These are phyloP conservation scores for Xenentodon cancila DNA, from an alignment of 2,797 vertebrate species.

Conservation along the genomic window DNA sequence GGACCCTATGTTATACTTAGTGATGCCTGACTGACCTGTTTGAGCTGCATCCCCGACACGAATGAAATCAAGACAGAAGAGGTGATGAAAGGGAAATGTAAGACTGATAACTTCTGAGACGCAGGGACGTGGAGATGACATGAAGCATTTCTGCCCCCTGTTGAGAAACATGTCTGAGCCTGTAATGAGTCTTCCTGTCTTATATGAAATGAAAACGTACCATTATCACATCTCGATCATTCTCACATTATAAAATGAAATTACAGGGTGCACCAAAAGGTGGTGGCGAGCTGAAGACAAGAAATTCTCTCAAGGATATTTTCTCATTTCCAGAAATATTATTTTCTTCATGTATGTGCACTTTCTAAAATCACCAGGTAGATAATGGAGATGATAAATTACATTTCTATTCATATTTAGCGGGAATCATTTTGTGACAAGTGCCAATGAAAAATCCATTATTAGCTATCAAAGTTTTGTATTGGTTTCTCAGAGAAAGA, in stretches of 20 bases:
- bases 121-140: conserved; percentile 47
- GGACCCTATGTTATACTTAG: conserved; percentile 31
- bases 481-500: conserved; percentile 35
- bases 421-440: conserved; percentile 28
- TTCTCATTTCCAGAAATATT: conserved; percentile 57
- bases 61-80: conserved; percentile 56
- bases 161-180: conserved; percentile 54
- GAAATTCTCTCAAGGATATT: conserved; percentile 52
- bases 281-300: conserved; percentile 31
- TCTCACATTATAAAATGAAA: conserved; percentile 68
- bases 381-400: conserved; percentile 35
- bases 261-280: conserved; percentile 51
- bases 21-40: conserved; percentile 28
- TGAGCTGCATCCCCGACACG: conserved; percentile 17
- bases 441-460: conserved; percentile 50
- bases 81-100: conserved; percentile 61
- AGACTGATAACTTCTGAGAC: conserved; percentile 66
- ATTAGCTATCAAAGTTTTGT: conserved; percentile 54
- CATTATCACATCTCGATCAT: conserved; percentile 70
- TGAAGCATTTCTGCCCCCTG: conserved; percentile 47
- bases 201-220: conserved; percentile 65
- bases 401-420: conserved; percentile 52
- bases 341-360: conserved; percentile 16
- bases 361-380: conserved; percentile 35
- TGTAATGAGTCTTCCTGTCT: conserved; percentile 68